Evolutionary conservation across 2,888 invertebrate genomes (phyloP), one percentile per base, ranked within the genome.

Genomic region (Monoplex corrugatus): DNA sequence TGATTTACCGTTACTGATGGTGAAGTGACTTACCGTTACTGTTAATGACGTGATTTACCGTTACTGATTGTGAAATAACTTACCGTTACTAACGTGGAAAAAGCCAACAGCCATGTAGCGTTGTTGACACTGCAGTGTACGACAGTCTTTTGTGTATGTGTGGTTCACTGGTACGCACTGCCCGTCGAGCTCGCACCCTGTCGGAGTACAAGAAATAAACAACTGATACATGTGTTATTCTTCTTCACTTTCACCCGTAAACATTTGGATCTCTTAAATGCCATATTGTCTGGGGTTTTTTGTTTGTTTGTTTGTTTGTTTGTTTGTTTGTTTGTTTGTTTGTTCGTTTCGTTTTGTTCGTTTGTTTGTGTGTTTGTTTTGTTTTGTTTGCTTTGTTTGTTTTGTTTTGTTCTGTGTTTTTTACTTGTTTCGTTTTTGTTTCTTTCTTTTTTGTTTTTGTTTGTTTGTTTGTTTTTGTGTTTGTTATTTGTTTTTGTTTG

Each of bases 141-240:
- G 83, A 84, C 89, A 89, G 35, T 45, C 40, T 28, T 63, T 8
- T 0, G 87, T 84, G n/a, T 45, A 32, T 32, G 89, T 90, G 44
- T 78, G 57, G 85, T 89, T 86, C 87, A 84, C 89, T n/a, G 89
- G 84, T 38, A 86, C 80, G 72, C 90, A 90, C 57, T 63, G 28
- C 28, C 89, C 87, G n/a, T 78, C n/a, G 40, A 82, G 43, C 10
- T 63, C 50, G 75, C 90, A 90, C 2, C 85, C 90, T 90, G 88
- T n/a, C 45, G 68, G n/a, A 72, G 40, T 44, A 32, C 38, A 38
- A 28, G 38, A 45, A 43, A 38, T 28, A 63, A 38, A 35, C 38
- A 35, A 68, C n/a, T 32, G n/a, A 35, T 68, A 28, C 5, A 16
- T 68, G 16, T 68, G 5, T 68, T 28, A 10, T 28, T 68, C 28